A percentile compares a stretch with the other conserved stretches of the same genome.
Evolutionary conservation across 2,113 vertebrate species (phyloP).

Genomic region (Halichoerus grypus): DNA sequence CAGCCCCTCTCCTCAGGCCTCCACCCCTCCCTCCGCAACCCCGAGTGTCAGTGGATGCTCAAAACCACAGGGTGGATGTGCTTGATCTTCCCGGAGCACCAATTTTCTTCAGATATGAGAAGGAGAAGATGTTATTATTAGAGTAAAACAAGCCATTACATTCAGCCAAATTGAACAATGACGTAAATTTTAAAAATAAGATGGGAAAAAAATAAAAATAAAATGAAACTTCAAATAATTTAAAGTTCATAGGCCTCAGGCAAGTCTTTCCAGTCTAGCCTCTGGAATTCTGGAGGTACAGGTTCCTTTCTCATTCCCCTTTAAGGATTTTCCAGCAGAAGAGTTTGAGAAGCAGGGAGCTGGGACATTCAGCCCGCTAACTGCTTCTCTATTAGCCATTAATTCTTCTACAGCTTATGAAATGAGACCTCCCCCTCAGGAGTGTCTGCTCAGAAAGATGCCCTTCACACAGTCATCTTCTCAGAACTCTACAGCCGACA

Average conservation of each 20-base stretch:
- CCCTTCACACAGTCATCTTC: not conserved
- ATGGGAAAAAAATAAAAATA: not conserved
- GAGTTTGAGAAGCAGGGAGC: not conserved
- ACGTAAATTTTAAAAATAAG: conserved; percentile 36
- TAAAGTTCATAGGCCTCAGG: not conserved
- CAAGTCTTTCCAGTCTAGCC: not conserved
- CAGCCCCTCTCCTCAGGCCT: not conserved
- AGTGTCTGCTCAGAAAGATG: not conserved
- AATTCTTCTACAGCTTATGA: not conserved
- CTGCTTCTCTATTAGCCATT: not conserved
- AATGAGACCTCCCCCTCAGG: not conserved
- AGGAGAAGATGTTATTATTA: not conserved
- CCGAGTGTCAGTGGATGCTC: not conserved
- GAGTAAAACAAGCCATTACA: not conserved
- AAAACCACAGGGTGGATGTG: not conserved
- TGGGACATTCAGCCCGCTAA: not conserved
- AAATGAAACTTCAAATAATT: not conserved
- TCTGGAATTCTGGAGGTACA: not conserved
- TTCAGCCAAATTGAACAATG: conserved; percentile 13
- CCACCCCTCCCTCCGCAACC: no score
- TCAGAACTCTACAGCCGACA: not conserved
- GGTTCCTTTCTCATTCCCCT: not conserved
- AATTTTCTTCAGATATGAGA: not conserved
- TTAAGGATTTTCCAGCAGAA: not conserved
- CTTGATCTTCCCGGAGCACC: not conserved